Conservation (phyloP, 2,113 vertebrate genomes). For the Saccopteryx leptura region DNA sequence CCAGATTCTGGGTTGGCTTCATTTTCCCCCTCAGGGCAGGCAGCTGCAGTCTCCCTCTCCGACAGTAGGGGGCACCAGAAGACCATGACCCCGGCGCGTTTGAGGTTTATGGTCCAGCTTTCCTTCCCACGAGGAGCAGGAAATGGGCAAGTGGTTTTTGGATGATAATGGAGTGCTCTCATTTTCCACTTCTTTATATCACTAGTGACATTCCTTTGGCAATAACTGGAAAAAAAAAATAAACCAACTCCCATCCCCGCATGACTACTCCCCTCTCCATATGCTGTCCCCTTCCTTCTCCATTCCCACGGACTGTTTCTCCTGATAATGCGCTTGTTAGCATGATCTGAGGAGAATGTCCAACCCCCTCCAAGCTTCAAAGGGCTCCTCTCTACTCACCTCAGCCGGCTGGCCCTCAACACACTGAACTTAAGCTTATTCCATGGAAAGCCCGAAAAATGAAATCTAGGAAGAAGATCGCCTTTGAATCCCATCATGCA, state of each 20-base stretch:
- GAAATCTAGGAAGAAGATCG: not conserved
- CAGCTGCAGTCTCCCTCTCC: not conserved
- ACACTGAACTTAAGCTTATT: not conserved
- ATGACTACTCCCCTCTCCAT: not conserved
- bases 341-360: not conserved
- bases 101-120: not conserved
- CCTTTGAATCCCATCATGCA: not conserved
- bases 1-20: not conserved
- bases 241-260: not conserved
- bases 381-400: not conserved
- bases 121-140: conserved; percentile 22
- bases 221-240: conserved; percentile 63
- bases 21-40: rapidly evolving
- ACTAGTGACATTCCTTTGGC: conserved; percentile 43
- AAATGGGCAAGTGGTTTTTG: conserved; percentile 53
- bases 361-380: not conserved
- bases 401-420: not conserved
- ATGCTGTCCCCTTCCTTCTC: not conserved
- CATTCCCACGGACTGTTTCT: not conserved
- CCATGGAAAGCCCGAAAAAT: not conserved
- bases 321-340: not conserved
- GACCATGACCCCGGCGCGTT: not conserved
- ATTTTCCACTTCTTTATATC: conserved; percentile 56
- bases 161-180: conserved; percentile 15
- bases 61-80: conserved; percentile 82